Conservation (phyloP, 2,797 vertebrate genomes). For the Cheirogaleus major region DNA sequence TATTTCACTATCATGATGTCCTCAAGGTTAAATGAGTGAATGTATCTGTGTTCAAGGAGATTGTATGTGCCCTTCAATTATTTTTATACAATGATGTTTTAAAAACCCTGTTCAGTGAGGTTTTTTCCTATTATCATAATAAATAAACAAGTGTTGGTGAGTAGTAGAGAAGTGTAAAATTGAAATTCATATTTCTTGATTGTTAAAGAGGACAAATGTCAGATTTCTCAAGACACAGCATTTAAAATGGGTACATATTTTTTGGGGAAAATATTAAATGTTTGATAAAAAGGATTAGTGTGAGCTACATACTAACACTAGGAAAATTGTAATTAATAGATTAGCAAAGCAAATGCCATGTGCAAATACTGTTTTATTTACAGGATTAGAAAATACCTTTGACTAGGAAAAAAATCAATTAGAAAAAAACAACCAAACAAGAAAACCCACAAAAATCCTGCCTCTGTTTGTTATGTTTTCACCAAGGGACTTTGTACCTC, state of each 20-base stretch:
- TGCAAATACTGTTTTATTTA: not conserved
- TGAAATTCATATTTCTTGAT: not conserved
- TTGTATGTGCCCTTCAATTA: not conserved
- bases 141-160: not conserved
- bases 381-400: not conserved
- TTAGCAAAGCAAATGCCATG: not conserved
- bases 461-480: not conserved
- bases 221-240: not conserved
- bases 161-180: not conserved
- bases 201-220: not conserved
- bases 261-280: not conserved
- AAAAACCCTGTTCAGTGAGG: not conserved
- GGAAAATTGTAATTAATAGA: not conserved
- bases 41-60: not conserved
- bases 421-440: not conserved
- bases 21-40: not conserved
- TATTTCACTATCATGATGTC: not conserved
- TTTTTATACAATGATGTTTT: not conserved
- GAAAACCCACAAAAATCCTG: not conserved
- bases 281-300: not conserved
- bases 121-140: not conserved
- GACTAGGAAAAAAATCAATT: not conserved
- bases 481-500: not conserved
- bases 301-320: not conserved
- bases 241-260: not conserved